A percentile compares a stretch with the other conserved stretches of the same genome.
Conservation (phyloP, 2,888 invertebrate genomes). For the Athalia rosae region DNA sequence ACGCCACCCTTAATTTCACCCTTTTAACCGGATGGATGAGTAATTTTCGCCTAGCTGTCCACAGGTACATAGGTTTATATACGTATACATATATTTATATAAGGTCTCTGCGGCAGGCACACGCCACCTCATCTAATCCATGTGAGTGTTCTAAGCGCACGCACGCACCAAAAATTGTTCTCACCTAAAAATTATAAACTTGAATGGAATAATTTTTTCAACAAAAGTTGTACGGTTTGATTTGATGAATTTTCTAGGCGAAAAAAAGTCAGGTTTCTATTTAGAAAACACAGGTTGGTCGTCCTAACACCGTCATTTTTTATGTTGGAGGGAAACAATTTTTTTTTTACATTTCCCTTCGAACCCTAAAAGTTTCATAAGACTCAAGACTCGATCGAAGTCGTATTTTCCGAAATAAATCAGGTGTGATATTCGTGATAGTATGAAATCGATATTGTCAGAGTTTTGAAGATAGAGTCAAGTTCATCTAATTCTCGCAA, state of each 20-base stretch:
- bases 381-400: slow-evolving; percentile 8
- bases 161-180: background rate
- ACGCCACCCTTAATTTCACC: slow-evolving; percentile 36
- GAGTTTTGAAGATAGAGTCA: too few relatives aligned
- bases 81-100: too few relatives aligned
- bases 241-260: background rate
- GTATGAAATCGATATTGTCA: too few relatives aligned
- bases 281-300: background rate
- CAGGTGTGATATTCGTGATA: background rate
- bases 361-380: background rate
- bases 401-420: slow-evolving; percentile 10
- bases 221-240: slow-evolving; percentile 5
- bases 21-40: slow-evolving; percentile 37
- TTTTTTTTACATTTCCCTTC: background rate
- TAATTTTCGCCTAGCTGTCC: slow-evolving; percentile 11
- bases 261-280: background rate
- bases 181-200: background rate
- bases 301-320: slow-evolving; percentile 1
- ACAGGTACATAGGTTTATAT: background rate
- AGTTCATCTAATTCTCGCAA: too few relatives aligned
- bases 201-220: background rate
- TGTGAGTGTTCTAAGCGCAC: background rate
- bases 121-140: too few relatives aligned
- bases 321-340: too few relatives aligned
- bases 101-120: background rate